Conservation (phyloP, 2,797 vertebrate species). For the Allobates femoralis region DNA sequence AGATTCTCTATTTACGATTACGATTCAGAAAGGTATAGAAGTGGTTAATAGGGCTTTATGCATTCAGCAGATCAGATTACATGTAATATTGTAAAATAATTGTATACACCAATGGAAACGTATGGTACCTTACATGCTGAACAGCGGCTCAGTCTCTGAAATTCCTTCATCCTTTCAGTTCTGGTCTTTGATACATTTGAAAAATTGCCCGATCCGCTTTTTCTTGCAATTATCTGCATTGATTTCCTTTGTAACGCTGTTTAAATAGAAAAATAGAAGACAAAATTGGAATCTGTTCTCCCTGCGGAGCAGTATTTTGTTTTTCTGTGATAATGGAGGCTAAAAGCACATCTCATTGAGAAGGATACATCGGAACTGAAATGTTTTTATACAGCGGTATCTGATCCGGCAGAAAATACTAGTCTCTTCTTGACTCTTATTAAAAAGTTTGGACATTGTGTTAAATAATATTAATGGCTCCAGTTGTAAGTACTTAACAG, state of each 20-base stretch:
- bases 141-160: neutral
- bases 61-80: neutral
- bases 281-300: slow-evolving; percentile 53
- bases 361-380: slow-evolving; percentile 55
- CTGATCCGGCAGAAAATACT: slow-evolving; percentile 71
- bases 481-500: slow-evolving; percentile 92
- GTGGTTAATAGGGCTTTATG: neutral
- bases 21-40: neutral
- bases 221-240: slow-evolving; percentile 63
- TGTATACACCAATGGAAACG: neutral
- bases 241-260: slow-evolving; percentile 61
- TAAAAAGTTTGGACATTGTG: slow-evolving; percentile 88
- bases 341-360: slow-evolving; percentile 57
- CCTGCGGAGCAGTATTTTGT: slow-evolving; percentile 42
- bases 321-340: slow-evolving; percentile 57
- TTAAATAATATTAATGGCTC: slow-evolving; percentile 99
- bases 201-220: slow-evolving; percentile 58
- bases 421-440: slow-evolving; percentile 91
- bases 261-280: slow-evolving; percentile 65
- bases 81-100: slow-evolving; percentile 18
- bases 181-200: slow-evolving; percentile 52
- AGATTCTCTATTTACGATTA: neutral
- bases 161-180: slow-evolving; percentile 14
- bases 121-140: neutral
- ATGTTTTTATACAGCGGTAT: slow-evolving; percentile 61